phyloP scores from a whole-genome alignment of 2,113 vertebrate genomes.

The Delphinapterus leucas region DNA sequence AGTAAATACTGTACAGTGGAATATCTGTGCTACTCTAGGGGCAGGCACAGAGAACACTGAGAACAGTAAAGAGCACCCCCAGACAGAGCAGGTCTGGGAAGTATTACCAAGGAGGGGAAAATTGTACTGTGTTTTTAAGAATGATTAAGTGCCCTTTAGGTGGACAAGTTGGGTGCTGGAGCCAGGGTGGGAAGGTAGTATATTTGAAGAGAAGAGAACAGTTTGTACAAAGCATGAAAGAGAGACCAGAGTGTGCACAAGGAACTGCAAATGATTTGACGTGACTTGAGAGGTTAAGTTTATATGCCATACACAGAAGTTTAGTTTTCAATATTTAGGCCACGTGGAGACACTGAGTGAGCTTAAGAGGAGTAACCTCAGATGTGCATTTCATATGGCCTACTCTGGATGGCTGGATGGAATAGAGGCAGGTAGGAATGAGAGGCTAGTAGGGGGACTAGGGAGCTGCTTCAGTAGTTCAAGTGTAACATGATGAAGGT shows the following conservation, averaged over 20 bases:
- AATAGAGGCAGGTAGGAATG: neutral
- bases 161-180: neutral
- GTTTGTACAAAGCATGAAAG: neutral
- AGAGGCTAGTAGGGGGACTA: neutral
- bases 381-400: neutral
- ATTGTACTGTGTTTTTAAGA: neutral
- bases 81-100: neutral
- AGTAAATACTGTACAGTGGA: neutral
- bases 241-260: neutral
- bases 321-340: neutral
- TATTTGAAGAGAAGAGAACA: neutral
- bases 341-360: neutral
- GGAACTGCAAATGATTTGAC: neutral
- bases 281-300: neutral
- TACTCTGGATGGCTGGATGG: neutral
- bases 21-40: neutral
- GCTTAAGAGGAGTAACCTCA: neutral
- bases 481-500: neutral
- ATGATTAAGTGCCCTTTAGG: neutral
- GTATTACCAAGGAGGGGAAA: neutral
- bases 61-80: neutral
- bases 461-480: neutral
- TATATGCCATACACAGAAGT: neutral
- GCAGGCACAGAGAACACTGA: neutral
- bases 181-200: neutral